phyloP scores from a whole-genome alignment of 2,797 vertebrate species.

The Pipistrellus pygmaeus region DNA sequence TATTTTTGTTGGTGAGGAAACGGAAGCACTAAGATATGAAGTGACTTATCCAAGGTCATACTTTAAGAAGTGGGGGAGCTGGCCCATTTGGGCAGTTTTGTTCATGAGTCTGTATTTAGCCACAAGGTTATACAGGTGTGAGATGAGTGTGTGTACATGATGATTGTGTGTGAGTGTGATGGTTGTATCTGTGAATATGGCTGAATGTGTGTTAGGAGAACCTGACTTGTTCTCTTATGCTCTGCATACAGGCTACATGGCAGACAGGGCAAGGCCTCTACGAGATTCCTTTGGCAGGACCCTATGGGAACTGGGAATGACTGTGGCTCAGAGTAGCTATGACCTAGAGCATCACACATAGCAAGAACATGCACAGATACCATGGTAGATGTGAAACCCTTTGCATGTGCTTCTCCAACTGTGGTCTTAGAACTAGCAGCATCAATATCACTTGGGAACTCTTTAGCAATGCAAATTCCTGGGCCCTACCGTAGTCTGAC shows the following conservation, averaged over 20 bases:
- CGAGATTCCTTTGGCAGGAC: not conserved
- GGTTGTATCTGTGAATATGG: not conserved
- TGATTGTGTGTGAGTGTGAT: not conserved
- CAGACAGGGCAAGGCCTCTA: not conserved
- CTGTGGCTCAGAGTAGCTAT: not conserved
- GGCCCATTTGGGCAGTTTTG: not conserved
- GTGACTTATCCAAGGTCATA: slow-evolving; percentile 15
- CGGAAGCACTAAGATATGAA: slow-evolving; percentile 21
- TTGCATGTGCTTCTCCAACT: not conserved
- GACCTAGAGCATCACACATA: not conserved
- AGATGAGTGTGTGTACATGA: not conserved
- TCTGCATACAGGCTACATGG: not conserved
- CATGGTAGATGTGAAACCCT: not conserved
- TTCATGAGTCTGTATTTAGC: slow-evolving; percentile 19
- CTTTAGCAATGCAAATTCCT: slow-evolving; percentile 60
- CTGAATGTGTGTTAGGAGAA: not conserved
- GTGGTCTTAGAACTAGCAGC: not conserved
- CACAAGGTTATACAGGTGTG: not conserved
- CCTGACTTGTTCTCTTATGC: slow-evolving; percentile 9
- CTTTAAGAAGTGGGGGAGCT: not conserved
- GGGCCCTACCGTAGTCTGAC: not conserved
- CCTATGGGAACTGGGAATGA: not conserved
- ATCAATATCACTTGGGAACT: not conserved
- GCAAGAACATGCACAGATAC: not conserved
- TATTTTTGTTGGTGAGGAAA: slow-evolving; percentile 36